Evolutionary conservation across 2,888 invertebrate species (phyloP), one percentile per base, ranked within the genome.

Genomic region (Campaea margaritaria): DNA sequence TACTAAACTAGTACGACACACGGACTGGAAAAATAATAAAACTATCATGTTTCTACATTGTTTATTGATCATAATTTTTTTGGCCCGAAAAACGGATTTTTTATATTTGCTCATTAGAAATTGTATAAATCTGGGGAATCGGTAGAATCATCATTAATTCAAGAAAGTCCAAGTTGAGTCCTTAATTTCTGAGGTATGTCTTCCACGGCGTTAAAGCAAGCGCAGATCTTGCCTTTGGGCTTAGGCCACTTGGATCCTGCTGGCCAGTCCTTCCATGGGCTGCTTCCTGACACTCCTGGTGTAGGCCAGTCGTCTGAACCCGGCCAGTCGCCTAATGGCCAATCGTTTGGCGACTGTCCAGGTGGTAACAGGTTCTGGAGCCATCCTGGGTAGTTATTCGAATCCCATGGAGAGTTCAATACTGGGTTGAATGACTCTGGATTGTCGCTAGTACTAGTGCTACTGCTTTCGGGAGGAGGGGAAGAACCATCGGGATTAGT

Each of bases 31-130:
- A n/a, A n/a, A n/a, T n/a, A n/a, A n/a, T n/a, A n/a, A n/a, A n/a
- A n/a, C n/a, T n/a, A n/a, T n/a, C n/a, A n/a, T n/a, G n/a, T n/a
- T n/a, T n/a, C n/a, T n/a, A n/a, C n/a, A n/a, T n/a, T n/a, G n/a
- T n/a, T n/a, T n/a, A n/a, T n/a, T n/a, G n/a, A n/a, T n/a, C n/a
- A n/a, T n/a, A n/a, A n/a, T n/a, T n/a, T n/a, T n/a, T n/a, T n/a
- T n/a, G n/a, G n/a, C n/a, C n/a, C n/a, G n/a, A n/a, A n/a, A n/a
- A n/a, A n/a, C n/a, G n/a, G n/a, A n/a, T n/a, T n/a, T n/a, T n/a
- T n/a, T n/a, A n/a, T n/a, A n/a, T n/a, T 47, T 47, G 47, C 47
- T 36, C 21, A 36, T 36, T 36, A 12, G 4, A 21, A 16, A 2
- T 0, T 21, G 10, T 10, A 21, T 42, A 11, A 21, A 12, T 16